Base-by-base conservation (phyloP, 2,888 invertebrate species). In the Tiphia femorata region DNA sequence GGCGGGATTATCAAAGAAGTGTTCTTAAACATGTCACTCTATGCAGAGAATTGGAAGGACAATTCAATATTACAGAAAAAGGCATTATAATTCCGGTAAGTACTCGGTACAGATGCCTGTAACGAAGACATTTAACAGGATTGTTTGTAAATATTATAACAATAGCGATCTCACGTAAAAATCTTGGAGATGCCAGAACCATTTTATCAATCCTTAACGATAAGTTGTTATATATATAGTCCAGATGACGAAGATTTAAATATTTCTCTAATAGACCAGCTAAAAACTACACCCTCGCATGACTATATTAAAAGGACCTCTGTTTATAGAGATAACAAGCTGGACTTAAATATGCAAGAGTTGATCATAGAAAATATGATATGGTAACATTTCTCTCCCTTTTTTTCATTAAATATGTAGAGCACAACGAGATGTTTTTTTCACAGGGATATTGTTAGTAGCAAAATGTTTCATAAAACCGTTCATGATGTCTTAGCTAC, bases 11-110 rank as follows among this genome's bases (percentile, higher is more conserved):
- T 56, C 72, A 79, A 58, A 79, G 78, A 60, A 77, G 78, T n/a
- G 21, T 77, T n/a, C 55, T 71, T 2, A 58, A 73, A 23, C 66
- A 78, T 46, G 51, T 75, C 27, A 51, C 58, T 27, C 58, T 72
- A 10, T 58, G 70, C 20, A 52, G 77, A 49, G 67, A 78, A 68
- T 59, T 81, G 38, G 62, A 79, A 27, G 75, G 75, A 20, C 77
- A 84, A 48, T 85, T 85, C 66, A 77, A 67, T 5, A 82, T 85
- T 17, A 84, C 81, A 1, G 84, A 85, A 58, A 76, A 77, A 52
- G 83, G 82, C 50, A 69, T 64, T n/a, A 53, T 50, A 14, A 60
- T 73, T 54, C 76, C 81, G 43, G 84, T 84, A 73, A 72, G 58
- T 27, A 40, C 47, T 3, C 38, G n/a, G n/a, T n/a, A n/a, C n/a